Conservation (phyloP, 2,113 vertebrate genomes). For the Seriola quinqueradiata region DNA sequence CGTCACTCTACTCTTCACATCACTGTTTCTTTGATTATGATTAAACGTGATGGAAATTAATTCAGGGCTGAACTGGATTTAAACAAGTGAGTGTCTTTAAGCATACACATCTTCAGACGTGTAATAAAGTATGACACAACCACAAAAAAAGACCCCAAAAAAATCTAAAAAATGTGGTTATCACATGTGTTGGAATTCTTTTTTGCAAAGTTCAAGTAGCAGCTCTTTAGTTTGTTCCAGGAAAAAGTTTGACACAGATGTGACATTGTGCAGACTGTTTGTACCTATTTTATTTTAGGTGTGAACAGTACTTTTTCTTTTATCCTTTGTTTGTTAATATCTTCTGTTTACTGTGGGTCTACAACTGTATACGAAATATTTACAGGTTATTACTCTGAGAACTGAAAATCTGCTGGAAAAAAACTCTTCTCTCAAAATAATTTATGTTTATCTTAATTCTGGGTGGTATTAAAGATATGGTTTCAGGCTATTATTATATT, state of each 20-base stretch:
- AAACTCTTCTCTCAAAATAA: neutral
- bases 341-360: neutral
- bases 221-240: neutral
- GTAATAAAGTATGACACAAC: neutral
- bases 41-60: neutral
- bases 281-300: neutral
- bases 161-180: neutral
- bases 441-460: conserved; percentile 4
- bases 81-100: neutral
- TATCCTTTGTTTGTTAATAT: neutral
- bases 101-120: neutral
- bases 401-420: neutral
- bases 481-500: conserved; percentile 29
- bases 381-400: conserved; percentile 4
- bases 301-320: neutral
- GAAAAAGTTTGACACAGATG: neutral
- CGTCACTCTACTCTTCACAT: neutral
- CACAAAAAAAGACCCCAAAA: neutral
- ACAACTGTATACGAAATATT: neutral
- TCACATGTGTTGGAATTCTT: no score
- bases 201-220: no score
- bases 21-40: conserved; percentile 4
- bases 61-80: neutral
- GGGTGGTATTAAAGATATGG: conserved; percentile 16
- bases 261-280: neutral